Base-by-base conservation (phyloP, 2,113 vertebrate genomes). In the Cryptomyrus ogoouensis region DNA sequence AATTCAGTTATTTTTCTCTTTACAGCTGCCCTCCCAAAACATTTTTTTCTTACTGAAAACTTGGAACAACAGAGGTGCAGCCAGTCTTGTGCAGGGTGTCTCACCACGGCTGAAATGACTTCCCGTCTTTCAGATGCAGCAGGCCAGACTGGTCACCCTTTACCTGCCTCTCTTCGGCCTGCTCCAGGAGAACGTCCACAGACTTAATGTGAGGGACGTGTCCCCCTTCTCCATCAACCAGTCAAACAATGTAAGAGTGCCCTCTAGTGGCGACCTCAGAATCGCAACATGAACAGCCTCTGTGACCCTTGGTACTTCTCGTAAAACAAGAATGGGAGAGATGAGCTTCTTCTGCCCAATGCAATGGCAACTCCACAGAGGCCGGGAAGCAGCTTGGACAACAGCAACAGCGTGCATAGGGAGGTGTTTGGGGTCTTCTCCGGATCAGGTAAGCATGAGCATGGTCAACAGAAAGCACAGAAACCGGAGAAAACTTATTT, bases 151-250 rank as follows among this genome's bases (percentile, higher is more conserved):
- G 89, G 97, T 97, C 90, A 99, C 98, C 0, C 97, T 99, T 90
- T 99, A 99, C 95, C 95, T 99, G 90, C 98, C 98, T 0, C 93
- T 99, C 88, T 98, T 99, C 19, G 98, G 98, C 27, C 93, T 99
- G 44, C 96, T 99, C 13, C 97, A 97, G 93, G 98, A 99, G 93
- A 99, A 99, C 0, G 97, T 98, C 80, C 95, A 97, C 91, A 95
- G 98, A 44, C 96, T 99, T 88, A 97, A 98, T 50, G 96, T 97
- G 89, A 97, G 96, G 92, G 98, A 99, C 2, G 94, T 96, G 0
- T 96, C 96, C 1, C 95, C 95, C 0, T 96, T 97, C 92, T 95
- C 95, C 0, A 95, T 94, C 91, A 97, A 95, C 91, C 93, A 95
- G 1, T 91, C 95, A 89, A 95, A 95, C 94, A 96, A 87, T 88